Evolutionary conservation across 2,888 invertebrate genomes (phyloP).

Genomic region (Orthosia gracilis): DNA sequence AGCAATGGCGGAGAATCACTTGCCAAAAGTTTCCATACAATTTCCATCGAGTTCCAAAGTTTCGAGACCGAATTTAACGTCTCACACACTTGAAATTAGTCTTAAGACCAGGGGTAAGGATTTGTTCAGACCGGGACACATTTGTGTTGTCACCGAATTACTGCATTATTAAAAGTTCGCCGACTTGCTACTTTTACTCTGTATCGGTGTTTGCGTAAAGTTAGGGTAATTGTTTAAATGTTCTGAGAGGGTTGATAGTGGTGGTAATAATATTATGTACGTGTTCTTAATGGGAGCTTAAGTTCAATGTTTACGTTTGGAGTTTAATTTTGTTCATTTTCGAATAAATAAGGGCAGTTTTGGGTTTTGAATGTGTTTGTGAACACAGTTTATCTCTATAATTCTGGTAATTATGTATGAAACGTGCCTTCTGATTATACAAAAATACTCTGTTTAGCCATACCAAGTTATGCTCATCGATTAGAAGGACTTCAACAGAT

Average conservation of each 20-base stretch:
- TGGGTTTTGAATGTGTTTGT: not conserved
- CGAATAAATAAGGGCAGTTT: constrained; percentile 1
- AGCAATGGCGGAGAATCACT: constrained; percentile 1
- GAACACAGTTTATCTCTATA: not conserved
- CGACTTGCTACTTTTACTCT: not conserved
- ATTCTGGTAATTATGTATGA: not conserved
- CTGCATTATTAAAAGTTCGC: constrained; percentile 53
- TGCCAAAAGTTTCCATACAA: too few relatives aligned
- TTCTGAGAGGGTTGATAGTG: too few relatives aligned
- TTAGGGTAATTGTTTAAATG: too few relatives aligned
- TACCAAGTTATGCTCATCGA: too few relatives aligned
- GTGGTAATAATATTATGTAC: not conserved
- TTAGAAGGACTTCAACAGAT: too few relatives aligned
- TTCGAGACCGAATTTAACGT: too few relatives aligned
- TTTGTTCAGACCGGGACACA: constrained; percentile 36
- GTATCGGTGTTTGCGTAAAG: too few relatives aligned
- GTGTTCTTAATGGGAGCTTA: not conserved
- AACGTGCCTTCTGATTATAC: not conserved
- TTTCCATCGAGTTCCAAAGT: too few relatives aligned
- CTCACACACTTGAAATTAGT: too few relatives aligned
- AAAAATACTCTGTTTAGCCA: too few relatives aligned
- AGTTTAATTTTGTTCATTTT: constrained; percentile 5
- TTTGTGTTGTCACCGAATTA: constrained; percentile 42
- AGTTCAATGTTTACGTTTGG: not conserved
- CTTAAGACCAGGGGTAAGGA: too few relatives aligned